Base-by-base conservation (phyloP, 1,140 invertebrate genomes). In the Thaumetopoea pityocampa region DNA sequence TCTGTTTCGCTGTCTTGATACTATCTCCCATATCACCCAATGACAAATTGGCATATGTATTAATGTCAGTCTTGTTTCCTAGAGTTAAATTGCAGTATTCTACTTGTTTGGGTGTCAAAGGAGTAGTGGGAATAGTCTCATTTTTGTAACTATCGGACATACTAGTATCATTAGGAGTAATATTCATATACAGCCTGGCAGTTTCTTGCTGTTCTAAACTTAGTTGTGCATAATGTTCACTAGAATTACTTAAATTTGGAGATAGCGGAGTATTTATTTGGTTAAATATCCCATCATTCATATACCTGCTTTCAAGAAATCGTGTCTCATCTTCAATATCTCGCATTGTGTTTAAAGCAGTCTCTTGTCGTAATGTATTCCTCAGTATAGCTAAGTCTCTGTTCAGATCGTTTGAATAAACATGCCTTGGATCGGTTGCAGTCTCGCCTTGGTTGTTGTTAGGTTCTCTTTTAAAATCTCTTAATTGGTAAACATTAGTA, bases 111-210 rank as follows among this genome's bases (percentile, higher is more conserved):
- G 72, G 70, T 24, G 71, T 79, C 4, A 73, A 36, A 14, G 79
- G 79, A 32, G 79, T 79, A 3, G 62, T 55, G 12, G 72, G 70
- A 10, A 56, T 46, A 9, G 52, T 23, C 10, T 77, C 70, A 51
- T 24, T 67, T 51, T 68, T 77, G 41, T 47, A 64, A 8, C 37
- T 33, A 11, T 85, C 71, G 34, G 50, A 44, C 1, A 49, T 18
- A 34, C 18, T 62, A 4, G 28, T 36, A 24, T 82, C 72, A 49
- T 37, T 61, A 5, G 89, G 87, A 51, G 74, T 85, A 34, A 92
- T 74, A 63, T 92, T 93, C 79, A 92, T 90, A 61, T 92, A 92
- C 3, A 90, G 65, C 55, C 90, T 87, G 3, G 63, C 61, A 9
- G 64, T 38, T 33, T 80, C 66, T 24, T 76, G 62, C n/a, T 86